Conservation (phyloP, 2,888 invertebrate genomes). For the Leucoptera coffeella region DNA sequence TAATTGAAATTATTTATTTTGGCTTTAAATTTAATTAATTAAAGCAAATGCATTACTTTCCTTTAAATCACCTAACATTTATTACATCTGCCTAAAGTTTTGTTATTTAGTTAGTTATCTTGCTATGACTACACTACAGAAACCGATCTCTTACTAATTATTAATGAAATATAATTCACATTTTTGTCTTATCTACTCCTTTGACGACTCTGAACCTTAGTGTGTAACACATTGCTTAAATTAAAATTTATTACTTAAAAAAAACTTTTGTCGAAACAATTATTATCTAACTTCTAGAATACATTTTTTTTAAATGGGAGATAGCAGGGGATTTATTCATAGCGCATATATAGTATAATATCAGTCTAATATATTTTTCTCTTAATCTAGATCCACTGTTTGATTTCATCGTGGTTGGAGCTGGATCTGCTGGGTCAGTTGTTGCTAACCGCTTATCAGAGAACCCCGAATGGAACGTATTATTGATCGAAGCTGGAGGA, state of each 20-base stretch:
- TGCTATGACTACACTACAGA: no score
- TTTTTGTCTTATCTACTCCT: no score
- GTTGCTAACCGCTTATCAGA: conserved; percentile 8
- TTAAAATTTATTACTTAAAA: background rate
- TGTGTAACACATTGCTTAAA: background rate
- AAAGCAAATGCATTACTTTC: no score
- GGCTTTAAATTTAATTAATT: no score
- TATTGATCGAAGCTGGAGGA: conserved; percentile 9
- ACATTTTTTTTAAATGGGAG: background rate
- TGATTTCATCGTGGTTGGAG: conserved; percentile 9
- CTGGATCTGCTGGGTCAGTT: conserved; percentile 9
- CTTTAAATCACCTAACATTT: no score
- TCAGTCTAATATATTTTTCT: background rate
- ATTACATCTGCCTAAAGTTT: no score
- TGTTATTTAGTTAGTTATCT: no score
- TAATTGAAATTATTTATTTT: no score
- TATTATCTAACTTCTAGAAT: background rate
- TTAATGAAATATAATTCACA: no score
- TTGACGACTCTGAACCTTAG: no score
- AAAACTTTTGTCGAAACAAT: background rate
- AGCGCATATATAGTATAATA: background rate
- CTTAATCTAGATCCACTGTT: conserved; percentile 7
- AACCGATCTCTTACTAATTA: no score
- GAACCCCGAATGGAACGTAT: conserved; percentile 8
- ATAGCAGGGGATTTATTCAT: background rate